These are phyloP conservation scores for Brienomyrus brachyistius DNA, from an alignment of 2,113 vertebrate species.

Conservation along the genomic window DNA sequence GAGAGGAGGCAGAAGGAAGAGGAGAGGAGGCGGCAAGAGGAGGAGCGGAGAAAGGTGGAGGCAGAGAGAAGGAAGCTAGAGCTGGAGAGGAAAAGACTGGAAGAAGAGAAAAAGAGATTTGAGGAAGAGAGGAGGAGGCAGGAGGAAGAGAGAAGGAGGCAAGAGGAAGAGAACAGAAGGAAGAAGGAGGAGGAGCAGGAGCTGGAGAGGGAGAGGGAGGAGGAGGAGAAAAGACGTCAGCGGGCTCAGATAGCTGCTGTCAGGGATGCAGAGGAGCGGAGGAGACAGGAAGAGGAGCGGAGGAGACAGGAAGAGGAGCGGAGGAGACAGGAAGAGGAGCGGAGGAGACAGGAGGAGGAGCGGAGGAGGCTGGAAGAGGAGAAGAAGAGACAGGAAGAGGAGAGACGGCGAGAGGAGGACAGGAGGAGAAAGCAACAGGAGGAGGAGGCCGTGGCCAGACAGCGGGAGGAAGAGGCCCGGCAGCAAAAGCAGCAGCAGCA, in stretches of 20 bases:
- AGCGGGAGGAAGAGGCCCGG: slow-evolving; percentile 12
- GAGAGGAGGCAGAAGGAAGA: slow-evolving; percentile 22
- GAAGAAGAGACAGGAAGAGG: slow-evolving; percentile 29
- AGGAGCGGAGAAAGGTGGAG: slow-evolving; percentile 15
- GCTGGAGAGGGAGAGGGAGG: slow-evolving; percentile 28
- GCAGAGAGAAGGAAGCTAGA: background rate
- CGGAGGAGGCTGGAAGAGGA: background rate
- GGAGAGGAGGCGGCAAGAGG: slow-evolving; percentile 21
- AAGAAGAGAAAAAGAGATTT: slow-evolving; percentile 11
- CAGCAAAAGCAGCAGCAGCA: slow-evolving; percentile 27
- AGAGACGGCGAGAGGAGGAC: slow-evolving; percentile 26
- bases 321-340: slow-evolving; percentile 12
- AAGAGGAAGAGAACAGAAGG: background rate
- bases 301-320: slow-evolving; percentile 14
- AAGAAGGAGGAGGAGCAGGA: background rate
- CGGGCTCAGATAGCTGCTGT: slow-evolving; percentile 21
- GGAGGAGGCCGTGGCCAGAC: slow-evolving; percentile 7
- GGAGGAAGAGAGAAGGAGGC: background rate
- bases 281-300: slow-evolving; percentile 15
- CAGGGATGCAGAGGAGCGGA: slow-evolving; percentile 10
- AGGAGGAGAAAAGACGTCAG: slow-evolving; percentile 24
- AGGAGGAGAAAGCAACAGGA: slow-evolving; percentile 9
- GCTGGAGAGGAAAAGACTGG: slow-evolving; percentile 24
- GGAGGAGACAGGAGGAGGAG: no score
- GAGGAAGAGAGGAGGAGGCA: slow-evolving; percentile 25